A percentile compares a stretch with the other conserved stretches of the same genome.
Conservation (phyloP, 1,140 invertebrate species). For the Penaeus japonicus region DNA sequence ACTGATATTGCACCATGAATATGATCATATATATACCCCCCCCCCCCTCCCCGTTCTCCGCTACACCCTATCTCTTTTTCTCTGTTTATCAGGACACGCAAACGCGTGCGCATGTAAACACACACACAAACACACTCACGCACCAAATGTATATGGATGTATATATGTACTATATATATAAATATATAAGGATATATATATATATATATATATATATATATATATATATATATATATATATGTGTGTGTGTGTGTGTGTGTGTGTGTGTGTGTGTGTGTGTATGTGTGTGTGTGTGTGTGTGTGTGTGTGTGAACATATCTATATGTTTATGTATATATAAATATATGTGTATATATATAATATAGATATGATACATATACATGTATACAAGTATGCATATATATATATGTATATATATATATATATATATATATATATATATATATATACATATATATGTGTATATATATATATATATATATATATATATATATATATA, state of each 20-base stretch:
- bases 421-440: neutral
- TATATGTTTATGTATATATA: neutral
- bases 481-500: neutral
- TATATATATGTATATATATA: neutral
- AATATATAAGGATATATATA: neutral
- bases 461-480: neutral
- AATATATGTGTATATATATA: neutral
- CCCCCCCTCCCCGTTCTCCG: too few species aligned
- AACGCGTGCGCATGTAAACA: too few species aligned
- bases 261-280: neutral
- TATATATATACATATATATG: neutral
- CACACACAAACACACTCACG: too few species aligned
- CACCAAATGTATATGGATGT: neutral
- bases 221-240: neutral
- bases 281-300: neutral
- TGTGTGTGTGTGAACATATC: neutral
- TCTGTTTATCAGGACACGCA: too few species aligned
- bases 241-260: neutral
- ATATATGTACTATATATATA: neutral
- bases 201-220: slow-evolving; percentile 2
- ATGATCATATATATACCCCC: too few species aligned
- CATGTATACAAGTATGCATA: neutral
- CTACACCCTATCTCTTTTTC: too few species aligned
- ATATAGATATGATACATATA: neutral
- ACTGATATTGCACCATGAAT: too few species aligned